These are phyloP conservation scores for Sympetrum striolatum DNA, from an alignment of 2,888 invertebrate genomes.

Conservation along the genomic window DNA sequence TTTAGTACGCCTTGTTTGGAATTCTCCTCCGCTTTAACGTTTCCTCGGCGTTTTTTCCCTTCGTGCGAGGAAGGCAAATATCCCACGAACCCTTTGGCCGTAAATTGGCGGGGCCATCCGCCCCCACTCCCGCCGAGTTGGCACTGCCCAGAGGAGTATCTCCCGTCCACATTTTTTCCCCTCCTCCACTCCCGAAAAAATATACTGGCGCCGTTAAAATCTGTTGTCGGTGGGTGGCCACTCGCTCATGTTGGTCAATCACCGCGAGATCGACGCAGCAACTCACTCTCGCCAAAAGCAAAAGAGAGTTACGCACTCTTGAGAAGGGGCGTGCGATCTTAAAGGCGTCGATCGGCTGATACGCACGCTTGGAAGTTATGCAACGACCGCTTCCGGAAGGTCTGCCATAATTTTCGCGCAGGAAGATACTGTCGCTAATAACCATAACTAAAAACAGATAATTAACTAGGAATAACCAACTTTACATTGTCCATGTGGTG, in stretches of 20 bases:
- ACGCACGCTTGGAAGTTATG: too few species aligned
- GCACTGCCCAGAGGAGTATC: not conserved
- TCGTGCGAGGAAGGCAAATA: not conserved
- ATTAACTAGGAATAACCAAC: too few species aligned
- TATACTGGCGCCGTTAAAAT: not conserved
- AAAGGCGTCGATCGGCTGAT: too few species aligned
- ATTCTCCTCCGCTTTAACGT: not conserved
- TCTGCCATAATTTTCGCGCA: too few species aligned
- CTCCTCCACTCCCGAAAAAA: not conserved
- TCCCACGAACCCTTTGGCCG: not conserved
- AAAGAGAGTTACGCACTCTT: too few species aligned
- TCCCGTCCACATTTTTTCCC: not conserved
- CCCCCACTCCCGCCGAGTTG: not conserved
- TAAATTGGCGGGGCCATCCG: not conserved
- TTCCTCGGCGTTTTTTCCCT: not conserved
- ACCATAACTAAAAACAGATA: too few species aligned
- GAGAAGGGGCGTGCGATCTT: not conserved
- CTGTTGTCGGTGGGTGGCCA: not conserved
- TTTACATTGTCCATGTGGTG: too few species aligned
- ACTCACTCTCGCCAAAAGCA: not conserved
- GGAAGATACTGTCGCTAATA: too few species aligned
- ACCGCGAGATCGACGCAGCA: not conserved
- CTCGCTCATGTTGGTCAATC: not conserved
- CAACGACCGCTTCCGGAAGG: too few species aligned
- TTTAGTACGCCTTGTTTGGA: not conserved